Evolutionary conservation across 2,797 vertebrate genomes (phyloP), one percentile per base, ranked within the genome.

Genomic region (Falco novaeseelandiae): DNA sequence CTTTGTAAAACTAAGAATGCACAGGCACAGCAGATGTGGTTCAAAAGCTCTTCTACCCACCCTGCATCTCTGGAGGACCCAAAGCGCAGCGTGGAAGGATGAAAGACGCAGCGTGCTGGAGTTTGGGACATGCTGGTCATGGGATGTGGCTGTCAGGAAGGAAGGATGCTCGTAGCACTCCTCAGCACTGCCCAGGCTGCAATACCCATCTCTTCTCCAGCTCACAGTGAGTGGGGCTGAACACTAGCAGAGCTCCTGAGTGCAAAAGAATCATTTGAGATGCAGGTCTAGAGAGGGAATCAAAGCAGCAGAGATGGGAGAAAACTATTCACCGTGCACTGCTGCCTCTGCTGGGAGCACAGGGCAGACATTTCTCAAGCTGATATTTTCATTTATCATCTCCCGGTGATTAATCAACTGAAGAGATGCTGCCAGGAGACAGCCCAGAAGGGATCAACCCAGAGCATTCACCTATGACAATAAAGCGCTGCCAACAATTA

Each of bases 351-450:
- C 87, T 90, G 80, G 90, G 91, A 95, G 66, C 69, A 69, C 58
- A 51, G 77, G 38, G 73, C 92, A 76, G 86, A 12, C 62, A 26
- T 94, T 83, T 46, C 90, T 92, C 90, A 82, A 72, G 90, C 66
- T 96, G 90, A 14, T 88, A 78, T 88, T 91, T 95, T 87, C 91
- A 94, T 95, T 95, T 90, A 85, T 96, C 94, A 92, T 74, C 79
- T 87, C 52, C 81, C 8, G 17, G 38, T 78, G 54, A 94, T 94
- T 88, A 92, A 89, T 92, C 89, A 91, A 36, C 79, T 76, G 90
- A 38, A 89, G 69, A 93, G 87, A 74, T 5, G 4, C 59, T 0
- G 0, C 59, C 5, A 0, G 70, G 63, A 92, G 78, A 52, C 57
- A 69, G 65, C 85, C 54, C 36, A 29, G 62, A 76, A 44, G 27